Conservation (phyloP, 2,888 invertebrate species). For the Nephrocerus scutellatus region DNA sequence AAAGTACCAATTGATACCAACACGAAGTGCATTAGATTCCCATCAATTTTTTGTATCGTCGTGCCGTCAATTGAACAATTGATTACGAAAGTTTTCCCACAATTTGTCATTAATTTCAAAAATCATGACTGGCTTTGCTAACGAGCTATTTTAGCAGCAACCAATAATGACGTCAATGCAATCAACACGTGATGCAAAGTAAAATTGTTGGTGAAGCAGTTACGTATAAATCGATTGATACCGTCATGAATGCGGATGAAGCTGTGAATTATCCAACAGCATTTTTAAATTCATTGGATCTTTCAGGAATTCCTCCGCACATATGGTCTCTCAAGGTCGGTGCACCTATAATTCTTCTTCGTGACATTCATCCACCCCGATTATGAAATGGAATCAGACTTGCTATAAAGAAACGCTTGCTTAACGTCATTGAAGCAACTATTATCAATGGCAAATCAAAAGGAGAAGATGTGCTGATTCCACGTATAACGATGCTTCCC, state of each 20-base stretch:
- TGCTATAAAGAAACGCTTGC: constrained; percentile 4
- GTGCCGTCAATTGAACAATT: background rate
- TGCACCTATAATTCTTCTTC: constrained; percentile 27
- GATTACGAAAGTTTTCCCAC: background rate
- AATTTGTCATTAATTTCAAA: background rate
- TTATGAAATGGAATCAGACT: constrained; percentile 28
- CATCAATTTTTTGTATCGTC: constrained; percentile 1
- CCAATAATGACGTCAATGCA: background rate
- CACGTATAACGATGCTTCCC: constrained; percentile 1
- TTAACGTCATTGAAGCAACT: constrained; percentile 25
- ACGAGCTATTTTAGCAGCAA: background rate
- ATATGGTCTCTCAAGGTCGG: constrained; percentile 33
- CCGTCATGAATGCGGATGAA: background rate
- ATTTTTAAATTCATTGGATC: too few relatives aligned
- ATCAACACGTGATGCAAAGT: constrained; percentile 4
- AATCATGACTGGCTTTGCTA: background rate
- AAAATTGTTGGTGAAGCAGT: constrained; percentile 1
- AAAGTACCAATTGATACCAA: constrained; percentile 18
- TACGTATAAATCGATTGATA: constrained; percentile 4
- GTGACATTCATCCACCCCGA: constrained; percentile 26
- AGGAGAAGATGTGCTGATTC: constrained; percentile 8
- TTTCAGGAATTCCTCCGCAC: too few relatives aligned
- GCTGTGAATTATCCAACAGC: constrained; percentile 2
- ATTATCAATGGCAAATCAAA: constrained; percentile 21
- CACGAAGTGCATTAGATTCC: constrained; percentile 22